A percentile compares a stretch with the other conserved stretches of the same genome.
Conservation (phyloP, 2,797 vertebrate species). For the Microhierax caerulescens region DNA sequence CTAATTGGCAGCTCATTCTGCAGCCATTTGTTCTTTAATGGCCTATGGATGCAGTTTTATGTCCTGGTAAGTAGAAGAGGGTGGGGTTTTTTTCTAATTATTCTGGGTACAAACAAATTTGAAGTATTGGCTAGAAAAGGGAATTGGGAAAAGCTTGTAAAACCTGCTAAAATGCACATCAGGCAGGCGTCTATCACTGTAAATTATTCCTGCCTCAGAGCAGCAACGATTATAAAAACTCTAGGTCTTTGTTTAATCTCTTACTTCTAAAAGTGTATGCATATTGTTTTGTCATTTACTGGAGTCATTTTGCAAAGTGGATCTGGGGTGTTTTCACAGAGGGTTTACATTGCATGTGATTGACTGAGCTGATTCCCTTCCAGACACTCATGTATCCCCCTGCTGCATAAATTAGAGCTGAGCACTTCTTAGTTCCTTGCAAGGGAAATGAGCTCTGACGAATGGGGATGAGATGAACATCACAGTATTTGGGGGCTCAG, state of each 20-base stretch:
- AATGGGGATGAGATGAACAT: background rate
- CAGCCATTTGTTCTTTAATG: background rate
- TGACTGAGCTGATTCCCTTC: conserved; percentile 24
- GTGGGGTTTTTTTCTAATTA: background rate
- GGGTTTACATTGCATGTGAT: background rate
- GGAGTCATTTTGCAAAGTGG: background rate
- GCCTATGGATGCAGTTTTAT: background rate
- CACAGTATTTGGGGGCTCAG: background rate
- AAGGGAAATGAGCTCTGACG: conserved; percentile 22
- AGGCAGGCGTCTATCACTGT: background rate
- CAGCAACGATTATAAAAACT: background rate
- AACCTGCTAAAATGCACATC: background rate
- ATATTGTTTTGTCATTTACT: conserved; percentile 16
- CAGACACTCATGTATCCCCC: background rate
- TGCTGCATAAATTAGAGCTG: background rate
- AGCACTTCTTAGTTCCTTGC: conserved; percentile 10
- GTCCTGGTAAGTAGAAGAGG: background rate
- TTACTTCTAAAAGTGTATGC: background rate
- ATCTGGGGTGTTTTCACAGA: background rate
- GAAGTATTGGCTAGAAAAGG: background rate
- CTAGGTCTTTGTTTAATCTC: conserved; percentile 18
- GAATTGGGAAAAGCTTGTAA: background rate
- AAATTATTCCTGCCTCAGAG: background rate
- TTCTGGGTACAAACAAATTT: background rate
- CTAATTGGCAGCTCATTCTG: background rate